Evolutionary conservation across 2,888 invertebrate species (phyloP).

Genomic region (Ligdia adustata): DNA sequence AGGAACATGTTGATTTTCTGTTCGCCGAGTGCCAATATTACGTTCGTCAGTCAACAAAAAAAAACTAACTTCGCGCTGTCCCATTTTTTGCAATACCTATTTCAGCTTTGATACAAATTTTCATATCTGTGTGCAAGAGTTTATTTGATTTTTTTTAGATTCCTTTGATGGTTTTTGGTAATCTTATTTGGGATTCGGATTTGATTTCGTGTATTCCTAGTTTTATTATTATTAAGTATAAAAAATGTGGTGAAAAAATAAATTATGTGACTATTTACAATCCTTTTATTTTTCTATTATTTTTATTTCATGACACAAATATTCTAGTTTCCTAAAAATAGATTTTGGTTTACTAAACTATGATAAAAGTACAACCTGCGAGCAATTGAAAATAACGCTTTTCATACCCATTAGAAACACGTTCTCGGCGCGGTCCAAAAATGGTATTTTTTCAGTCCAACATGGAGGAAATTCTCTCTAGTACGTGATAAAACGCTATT

Average conservation of each 20-base stretch:
- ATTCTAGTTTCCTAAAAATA: no score
- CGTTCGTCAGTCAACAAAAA: conserved; percentile 35
- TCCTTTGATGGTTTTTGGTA: background rate
- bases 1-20: conserved; percentile 40
- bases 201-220: background rate
- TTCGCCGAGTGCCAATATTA: conserved; percentile 40
- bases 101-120: conserved; percentile 26
- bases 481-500: conserved; percentile 25
- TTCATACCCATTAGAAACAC: background rate
- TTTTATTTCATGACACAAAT: no score
- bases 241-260: no score
- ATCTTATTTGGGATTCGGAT: background rate
- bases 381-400: background rate
- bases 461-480: conserved; percentile 2
- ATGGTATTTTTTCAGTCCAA: conserved; percentile 1
- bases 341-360: no score
- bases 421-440: background rate
- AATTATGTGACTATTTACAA: no score
- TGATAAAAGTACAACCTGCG: no score
- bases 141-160: conserved; percentile 14
- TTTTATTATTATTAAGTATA: no score
- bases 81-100: conserved; percentile 17
- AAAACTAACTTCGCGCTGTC: conserved; percentile 27
- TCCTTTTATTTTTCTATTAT: no score
- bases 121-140: conserved; percentile 9